phyloP scores from a whole-genome alignment of 2,113 vertebrate species.

The Dasyornis broadbenti region DNA sequence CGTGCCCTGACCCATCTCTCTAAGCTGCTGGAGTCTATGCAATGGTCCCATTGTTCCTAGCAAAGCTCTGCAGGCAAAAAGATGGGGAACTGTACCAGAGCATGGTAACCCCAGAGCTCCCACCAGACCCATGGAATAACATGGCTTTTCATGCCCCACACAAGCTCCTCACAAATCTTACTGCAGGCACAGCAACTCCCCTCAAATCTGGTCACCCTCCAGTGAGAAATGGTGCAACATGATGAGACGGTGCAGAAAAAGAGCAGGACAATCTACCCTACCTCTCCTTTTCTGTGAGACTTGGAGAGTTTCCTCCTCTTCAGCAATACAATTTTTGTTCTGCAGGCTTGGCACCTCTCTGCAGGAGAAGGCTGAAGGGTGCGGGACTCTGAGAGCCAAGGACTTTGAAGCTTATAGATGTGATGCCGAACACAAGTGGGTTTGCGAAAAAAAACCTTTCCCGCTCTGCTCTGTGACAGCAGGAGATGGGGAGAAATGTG shows the following conservation, averaged over 20 bases:
- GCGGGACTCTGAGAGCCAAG: not conserved
- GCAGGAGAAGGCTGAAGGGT: not conserved
- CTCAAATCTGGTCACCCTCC: not conserved
- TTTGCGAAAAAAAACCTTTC: not conserved
- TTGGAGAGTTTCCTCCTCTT: not conserved
- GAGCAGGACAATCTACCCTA: not conserved
- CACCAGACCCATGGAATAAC: too few species aligned
- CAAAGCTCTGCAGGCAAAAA: not conserved
- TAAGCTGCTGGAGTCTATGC: not conserved
- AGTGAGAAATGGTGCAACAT: rapidly evolving
- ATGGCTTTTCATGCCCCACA: not conserved
- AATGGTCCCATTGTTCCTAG: not conserved
- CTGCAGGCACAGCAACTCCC: not conserved
- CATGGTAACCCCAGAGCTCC: not conserved
- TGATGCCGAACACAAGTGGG: not conserved
- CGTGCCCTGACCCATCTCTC: not conserved
- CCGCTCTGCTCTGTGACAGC: not conserved
- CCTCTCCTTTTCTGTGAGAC: not conserved
- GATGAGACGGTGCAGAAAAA: rapidly evolving
- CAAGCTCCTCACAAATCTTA: not conserved
- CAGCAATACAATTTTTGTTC: not conserved
- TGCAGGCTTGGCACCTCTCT: not conserved
- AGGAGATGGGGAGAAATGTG: rapidly evolving
- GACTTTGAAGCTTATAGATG: not conserved
- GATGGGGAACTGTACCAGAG: not conserved